Base-by-base conservation (phyloP, 1,140 invertebrate genomes). In the Goniozus legneri region DNA sequence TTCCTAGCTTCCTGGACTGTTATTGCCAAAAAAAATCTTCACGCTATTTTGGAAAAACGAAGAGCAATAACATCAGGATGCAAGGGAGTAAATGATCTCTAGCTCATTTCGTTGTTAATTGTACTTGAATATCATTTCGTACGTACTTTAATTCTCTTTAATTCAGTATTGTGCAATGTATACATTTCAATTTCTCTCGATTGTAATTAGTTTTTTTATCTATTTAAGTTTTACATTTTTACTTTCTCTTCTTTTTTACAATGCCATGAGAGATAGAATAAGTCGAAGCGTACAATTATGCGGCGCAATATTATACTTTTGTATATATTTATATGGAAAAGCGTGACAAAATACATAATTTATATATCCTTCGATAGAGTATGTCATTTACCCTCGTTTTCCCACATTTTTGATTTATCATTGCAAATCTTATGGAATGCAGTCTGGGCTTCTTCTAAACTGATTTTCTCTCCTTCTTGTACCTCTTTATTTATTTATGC, bases 321-420 rank as follows among this genome's bases (percentile, higher is more conserved):
- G 73, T 76, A 76, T 73, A 76, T 75, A 75, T 72, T 69, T 70
- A 73, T 70, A 73, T 64, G 47, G 38, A 53, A 55, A 58, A 54
- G 66, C 61, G 60, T 65, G 61, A 73, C 55, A 63, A 73, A 73
- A 71, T 60, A 73, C 71, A 71, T 76, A 73, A 75, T 76, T 76
- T 75, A 73, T 73, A 73, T 69, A 75, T 55, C 52, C 62, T 63
- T 46, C 57, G 47, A 46, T 27, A 34, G 38, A 37, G 30, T 52
- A 32, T 31, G 18, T 43, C 31, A 40, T 47, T 46, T 40, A 19
- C 39, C 12, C 46, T 39, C 37, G 31, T 31, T 42, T 36, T 24
- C 21, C 31, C n/a, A n/a, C n/a, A n/a, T n/a, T n/a, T n/a, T n/a
- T n/a, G n/a, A n/a, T n/a, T n/a, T n/a, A n/a, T n/a, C n/a, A n/a